These are phyloP conservation scores for Aspidiotus rigidus DNA, from an alignment of 2,888 invertebrate genomes.

Conservation along the genomic window DNA sequence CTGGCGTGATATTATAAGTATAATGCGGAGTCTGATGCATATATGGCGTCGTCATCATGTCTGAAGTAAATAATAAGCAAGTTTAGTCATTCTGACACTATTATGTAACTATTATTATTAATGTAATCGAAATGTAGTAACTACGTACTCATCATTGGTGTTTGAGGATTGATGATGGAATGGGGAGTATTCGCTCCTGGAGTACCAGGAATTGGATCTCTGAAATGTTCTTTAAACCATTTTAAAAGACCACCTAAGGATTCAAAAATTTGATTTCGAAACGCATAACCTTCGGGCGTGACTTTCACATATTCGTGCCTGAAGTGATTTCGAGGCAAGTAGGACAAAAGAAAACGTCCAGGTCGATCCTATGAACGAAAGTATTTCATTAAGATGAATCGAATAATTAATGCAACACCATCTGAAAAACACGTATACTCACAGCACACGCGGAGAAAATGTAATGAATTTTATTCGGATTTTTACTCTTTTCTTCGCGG, in stretches of 20 bases:
- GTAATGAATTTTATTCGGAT: slow-evolving; percentile 80
- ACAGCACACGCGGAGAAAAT: slow-evolving; percentile 69
- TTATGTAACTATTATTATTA: slow-evolving; percentile 17
- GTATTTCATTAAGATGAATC: neutral
- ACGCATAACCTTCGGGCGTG: slow-evolving; percentile 85
- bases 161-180: slow-evolving; percentile 36
- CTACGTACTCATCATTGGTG: slow-evolving; percentile 18
- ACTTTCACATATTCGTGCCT: slow-evolving; percentile 89
- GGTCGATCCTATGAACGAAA: slow-evolving; percentile 56
- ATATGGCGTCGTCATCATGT: slow-evolving; percentile 51
- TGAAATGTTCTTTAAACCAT: slow-evolving; percentile 98
- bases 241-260: slow-evolving; percentile 68
- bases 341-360: slow-evolving; percentile 88
- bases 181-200: slow-evolving; percentile 38
- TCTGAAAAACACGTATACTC: slow-evolving; percentile 32
- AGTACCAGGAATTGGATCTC: slow-evolving; percentile 77
- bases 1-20: slow-evolving; percentile 37
- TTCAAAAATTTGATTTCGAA: slow-evolving; percentile 78
- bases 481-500: slow-evolving; percentile 79
- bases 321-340: slow-evolving; percentile 73
- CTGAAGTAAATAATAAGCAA: neutral
- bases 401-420: slow-evolving; percentile 5
- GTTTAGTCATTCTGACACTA: slow-evolving; percentile 32
- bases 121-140: neutral
- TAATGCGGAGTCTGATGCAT: slow-evolving; percentile 61